phyloP scores from a whole-genome alignment of 2,888 invertebrate genomes.

The Salpingus planirostris region DNA sequence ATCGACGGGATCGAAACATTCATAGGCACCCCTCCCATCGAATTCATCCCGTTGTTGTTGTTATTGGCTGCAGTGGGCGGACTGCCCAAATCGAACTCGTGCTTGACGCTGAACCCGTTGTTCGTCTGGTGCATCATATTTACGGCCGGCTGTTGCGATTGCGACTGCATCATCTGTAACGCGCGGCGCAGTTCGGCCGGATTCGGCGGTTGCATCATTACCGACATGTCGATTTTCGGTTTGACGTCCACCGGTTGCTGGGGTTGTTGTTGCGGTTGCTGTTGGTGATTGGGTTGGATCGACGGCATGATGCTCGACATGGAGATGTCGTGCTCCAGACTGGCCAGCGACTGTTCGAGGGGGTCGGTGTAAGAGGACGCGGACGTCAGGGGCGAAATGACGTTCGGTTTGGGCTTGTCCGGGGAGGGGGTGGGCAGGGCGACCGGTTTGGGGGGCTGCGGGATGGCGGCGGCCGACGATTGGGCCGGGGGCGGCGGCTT shows the following conservation, averaged over 20 bases:
- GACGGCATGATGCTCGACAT: slow-evolving; percentile 26
- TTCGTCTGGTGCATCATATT: slow-evolving; percentile 33
- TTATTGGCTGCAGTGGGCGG: slow-evolving; percentile 26
- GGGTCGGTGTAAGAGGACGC: slow-evolving; percentile 53
- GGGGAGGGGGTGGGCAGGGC: slow-evolving; percentile 31
- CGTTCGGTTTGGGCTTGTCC: slow-evolving; percentile 33
- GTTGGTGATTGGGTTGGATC: slow-evolving; percentile 25
- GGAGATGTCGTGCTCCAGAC: slow-evolving; percentile 53
- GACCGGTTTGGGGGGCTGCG: slow-evolving; percentile 37
- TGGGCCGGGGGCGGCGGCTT: too few species aligned
- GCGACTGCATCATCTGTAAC: neutral
- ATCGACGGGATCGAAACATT: slow-evolving; percentile 53
- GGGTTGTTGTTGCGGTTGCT: neutral
- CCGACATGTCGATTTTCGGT: slow-evolving; percentile 19
- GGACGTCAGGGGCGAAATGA: slow-evolving; percentile 34
- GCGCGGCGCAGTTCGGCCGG: slow-evolving; percentile 18
- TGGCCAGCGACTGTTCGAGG: slow-evolving; percentile 61
- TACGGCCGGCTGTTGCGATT: slow-evolving; percentile 5
- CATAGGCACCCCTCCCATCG: slow-evolving; percentile 44
- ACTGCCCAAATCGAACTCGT: slow-evolving; percentile 39
- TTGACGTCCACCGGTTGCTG: slow-evolving; percentile 18
- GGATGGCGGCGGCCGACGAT: slow-evolving; percentile 38
- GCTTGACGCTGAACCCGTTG: slow-evolving; percentile 44
- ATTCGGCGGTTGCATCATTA: slow-evolving; percentile 24
- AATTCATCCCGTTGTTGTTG: slow-evolving; percentile 44